These are phyloP conservation scores for Ptiloglossa arizonensis DNA, from an alignment of 1,140 invertebrate genomes.

Conservation along the genomic window DNA sequence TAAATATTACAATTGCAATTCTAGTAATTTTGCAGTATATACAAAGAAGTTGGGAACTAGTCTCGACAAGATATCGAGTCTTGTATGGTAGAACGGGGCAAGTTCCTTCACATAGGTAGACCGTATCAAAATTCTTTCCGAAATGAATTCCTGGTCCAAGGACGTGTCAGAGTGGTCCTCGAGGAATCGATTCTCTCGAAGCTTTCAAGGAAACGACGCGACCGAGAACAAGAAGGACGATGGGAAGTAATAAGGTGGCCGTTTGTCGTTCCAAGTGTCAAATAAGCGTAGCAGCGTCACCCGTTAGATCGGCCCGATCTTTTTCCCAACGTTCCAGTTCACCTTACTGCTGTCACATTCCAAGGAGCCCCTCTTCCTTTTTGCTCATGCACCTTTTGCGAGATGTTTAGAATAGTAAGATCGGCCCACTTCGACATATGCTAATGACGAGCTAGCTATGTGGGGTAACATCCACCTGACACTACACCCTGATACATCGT, in stretches of 20 bases:
- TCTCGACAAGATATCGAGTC: background rate
- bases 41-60: too few relatives aligned
- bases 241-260: conserved; percentile 79
- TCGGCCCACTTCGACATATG: conserved; percentile 43
- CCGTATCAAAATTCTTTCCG: conserved; percentile 59
- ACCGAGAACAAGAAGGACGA: conserved; percentile 61
- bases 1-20: background rate
- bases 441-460: conserved; percentile 3
- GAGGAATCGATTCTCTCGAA: conserved; percentile 55
- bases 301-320: conserved; percentile 64
- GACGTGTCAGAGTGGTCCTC: conserved; percentile 50
- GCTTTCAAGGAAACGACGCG: conserved; percentile 40
- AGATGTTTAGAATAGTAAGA: conserved; percentile 58
- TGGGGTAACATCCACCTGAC: too few relatives aligned
- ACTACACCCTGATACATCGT: too few relatives aligned
- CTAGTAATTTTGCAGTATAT: too few relatives aligned
- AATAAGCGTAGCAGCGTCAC: conserved; percentile 78
- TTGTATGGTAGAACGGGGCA: conserved; percentile 9
- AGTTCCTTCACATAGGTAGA: background rate
- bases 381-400: conserved; percentile 10
- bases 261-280: conserved; percentile 80
- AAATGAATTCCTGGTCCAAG: conserved; percentile 60
- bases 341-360: conserved; percentile 62
- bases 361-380: conserved; percentile 30
- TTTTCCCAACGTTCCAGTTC: conserved; percentile 63